A percentile compares a stretch with the other conserved stretches of the same genome.
Conservation (phyloP, 2,888 invertebrate species). For the Itoplectis maculator region DNA sequence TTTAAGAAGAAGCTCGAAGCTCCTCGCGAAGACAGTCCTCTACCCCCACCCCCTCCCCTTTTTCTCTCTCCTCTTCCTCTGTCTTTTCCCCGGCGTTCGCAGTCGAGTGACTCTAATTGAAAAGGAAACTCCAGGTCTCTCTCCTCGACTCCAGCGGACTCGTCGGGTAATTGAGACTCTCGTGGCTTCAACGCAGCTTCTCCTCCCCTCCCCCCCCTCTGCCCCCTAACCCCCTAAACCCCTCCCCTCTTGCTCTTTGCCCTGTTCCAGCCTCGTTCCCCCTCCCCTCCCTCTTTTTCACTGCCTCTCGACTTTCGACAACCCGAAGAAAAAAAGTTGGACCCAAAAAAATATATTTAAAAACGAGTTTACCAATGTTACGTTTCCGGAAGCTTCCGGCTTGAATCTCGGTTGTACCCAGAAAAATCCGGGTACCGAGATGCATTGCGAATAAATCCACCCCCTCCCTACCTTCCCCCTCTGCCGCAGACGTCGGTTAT, state of each 20-base stretch:
- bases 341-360: too few relatives aligned
- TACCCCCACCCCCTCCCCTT: background rate
- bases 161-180: conserved; percentile 61
- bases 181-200: conserved; percentile 28
- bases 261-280: too few relatives aligned
- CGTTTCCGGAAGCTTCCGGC: conserved; percentile 1
- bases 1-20: conserved; percentile 24
- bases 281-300: conserved; percentile 18
- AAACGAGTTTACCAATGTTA: background rate
- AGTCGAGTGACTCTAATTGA: conserved; percentile 60
- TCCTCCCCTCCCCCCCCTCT: background rate
- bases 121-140: conserved; percentile 43
- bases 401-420: background rate
- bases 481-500: background rate
- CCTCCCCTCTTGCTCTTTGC: conserved; percentile 10
- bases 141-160: conserved; percentile 39
- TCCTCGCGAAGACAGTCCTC: background rate
- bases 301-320: conserved; percentile 34
- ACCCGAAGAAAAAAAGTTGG: conserved; percentile 33
- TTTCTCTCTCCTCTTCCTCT: conserved; percentile 11
- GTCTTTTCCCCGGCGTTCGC: conserved; percentile 17
- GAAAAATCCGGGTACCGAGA: background rate
- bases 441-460: conserved; percentile 33
- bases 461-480: too few relatives aligned
- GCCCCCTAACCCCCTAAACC: background rate